A percentile compares a stretch with the other conserved stretches of the same genome.
phyloP scores from a whole-genome alignment of 2,797 vertebrate species.

The Mareca strepera region DNA sequence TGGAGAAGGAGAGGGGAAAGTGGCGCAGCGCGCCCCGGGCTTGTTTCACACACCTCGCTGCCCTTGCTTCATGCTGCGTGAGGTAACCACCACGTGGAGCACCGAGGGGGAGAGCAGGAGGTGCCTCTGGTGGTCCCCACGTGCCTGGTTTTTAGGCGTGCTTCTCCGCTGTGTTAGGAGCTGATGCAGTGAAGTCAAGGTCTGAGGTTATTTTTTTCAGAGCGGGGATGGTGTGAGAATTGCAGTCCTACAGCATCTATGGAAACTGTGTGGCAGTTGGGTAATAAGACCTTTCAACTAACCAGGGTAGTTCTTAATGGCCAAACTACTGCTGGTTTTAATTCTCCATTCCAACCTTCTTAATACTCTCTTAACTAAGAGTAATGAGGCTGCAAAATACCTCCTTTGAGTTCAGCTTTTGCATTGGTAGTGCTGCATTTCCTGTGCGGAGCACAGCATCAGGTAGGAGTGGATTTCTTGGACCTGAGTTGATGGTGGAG shows the following conservation, averaged over 20 bases:
- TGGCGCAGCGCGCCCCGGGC: not conserved
- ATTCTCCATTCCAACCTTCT: not conserved
- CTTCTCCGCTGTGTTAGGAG: not conserved
- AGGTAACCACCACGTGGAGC: fast-evolving
- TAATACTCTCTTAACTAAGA: not conserved
- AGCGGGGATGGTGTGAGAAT: not conserved
- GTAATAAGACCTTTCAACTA: not conserved
- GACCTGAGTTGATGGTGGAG: not conserved
- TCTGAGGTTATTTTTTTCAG: not conserved
- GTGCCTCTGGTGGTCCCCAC: not conserved
- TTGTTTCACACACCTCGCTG: not conserved
- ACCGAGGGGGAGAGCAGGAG: not conserved
- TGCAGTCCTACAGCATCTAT: not conserved
- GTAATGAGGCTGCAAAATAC: not conserved
- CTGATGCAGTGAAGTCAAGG: not conserved
- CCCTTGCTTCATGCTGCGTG: not conserved
- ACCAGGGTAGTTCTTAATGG: not conserved
- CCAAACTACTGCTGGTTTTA: not conserved
- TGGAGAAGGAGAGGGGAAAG: not conserved
- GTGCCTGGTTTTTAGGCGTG: not conserved
- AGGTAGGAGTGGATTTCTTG: not conserved
- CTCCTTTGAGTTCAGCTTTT: not conserved
- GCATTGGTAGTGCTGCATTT: fast-evolving
- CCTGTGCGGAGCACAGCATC: not conserved
- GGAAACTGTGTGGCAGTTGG: not conserved